Evolutionary conservation across 2,113 vertebrate genomes (phyloP).

Genomic region (Cygnus buccinator): DNA sequence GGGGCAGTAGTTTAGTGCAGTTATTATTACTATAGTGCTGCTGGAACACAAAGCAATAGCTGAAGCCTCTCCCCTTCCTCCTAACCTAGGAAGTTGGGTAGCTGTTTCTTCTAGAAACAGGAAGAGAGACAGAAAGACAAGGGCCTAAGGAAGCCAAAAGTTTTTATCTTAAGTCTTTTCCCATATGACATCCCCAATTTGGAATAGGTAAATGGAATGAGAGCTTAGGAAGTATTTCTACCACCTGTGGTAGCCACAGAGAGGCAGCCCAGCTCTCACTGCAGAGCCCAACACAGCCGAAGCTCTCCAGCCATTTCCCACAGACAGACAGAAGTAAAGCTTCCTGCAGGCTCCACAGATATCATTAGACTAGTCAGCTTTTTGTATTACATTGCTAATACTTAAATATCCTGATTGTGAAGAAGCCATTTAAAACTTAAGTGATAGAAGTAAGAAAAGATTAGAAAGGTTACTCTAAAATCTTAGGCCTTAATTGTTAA

Average conservation of each 20-base stretch:
- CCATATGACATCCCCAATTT: neutral
- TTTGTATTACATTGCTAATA: rapidly evolving
- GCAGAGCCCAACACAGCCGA: neutral
- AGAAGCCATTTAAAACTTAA: neutral
- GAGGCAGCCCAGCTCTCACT: rapidly evolving
- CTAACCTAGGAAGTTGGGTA: neutral
- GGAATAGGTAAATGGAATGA: rapidly evolving
- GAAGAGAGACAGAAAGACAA: neutral
- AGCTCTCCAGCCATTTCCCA: neutral
- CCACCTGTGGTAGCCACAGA: rapidly evolving
- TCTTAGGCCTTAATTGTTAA: too few relatives aligned
- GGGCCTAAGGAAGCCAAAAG: neutral
- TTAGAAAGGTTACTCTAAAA: neutral
- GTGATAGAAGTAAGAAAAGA: rapidly evolving
- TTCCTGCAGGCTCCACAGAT: neutral
- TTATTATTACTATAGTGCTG: neutral
- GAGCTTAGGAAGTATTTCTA: neutral
- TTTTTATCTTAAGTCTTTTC: neutral
- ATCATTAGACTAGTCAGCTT: neutral
- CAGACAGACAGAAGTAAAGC: neutral
- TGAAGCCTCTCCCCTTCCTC: neutral
- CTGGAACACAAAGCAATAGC: neutral
- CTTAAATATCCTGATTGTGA: too few relatives aligned
- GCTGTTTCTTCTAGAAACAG: neutral
- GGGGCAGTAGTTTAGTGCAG: neutral